These are phyloP conservation scores for Ivindomyrus marchei DNA, from an alignment of 2,113 vertebrate species.

Conservation along the genomic window DNA sequence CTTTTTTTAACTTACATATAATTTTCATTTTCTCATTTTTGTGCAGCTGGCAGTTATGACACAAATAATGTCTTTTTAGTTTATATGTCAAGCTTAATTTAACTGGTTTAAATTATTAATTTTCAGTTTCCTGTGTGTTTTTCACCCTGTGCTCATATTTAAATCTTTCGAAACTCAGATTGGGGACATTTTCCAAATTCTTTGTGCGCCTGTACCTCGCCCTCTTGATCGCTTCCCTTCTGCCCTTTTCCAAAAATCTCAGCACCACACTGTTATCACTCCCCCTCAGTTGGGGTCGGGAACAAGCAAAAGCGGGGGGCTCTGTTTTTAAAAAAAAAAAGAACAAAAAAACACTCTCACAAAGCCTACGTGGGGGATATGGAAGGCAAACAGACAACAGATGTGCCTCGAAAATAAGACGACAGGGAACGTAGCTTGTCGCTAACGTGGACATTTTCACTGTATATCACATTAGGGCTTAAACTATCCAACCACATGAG, in stretches of 20 bases:
- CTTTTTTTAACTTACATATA: not conserved
- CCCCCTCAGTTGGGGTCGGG: not conserved
- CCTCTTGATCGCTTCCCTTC: not conserved
- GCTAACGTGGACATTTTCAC: constrained; percentile 47
- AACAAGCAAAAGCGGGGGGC: constrained; percentile 14
- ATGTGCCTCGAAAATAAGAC: constrained; percentile 37
- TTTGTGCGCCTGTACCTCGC: not conserved
- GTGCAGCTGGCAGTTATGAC: not conserved
- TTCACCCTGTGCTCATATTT: not conserved
- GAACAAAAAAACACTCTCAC: not conserved
- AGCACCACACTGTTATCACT: not conserved
- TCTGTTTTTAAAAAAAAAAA: constrained; percentile 8
- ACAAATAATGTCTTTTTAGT: not conserved
- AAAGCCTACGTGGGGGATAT: constrained; percentile 33
- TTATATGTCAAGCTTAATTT: not conserved
- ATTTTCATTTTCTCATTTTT: not conserved
- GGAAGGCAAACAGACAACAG: constrained; percentile 19
- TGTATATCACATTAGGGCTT: constrained; percentile 27
- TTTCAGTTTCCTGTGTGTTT: not conserved
- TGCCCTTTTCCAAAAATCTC: not conserved
- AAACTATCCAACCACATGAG: constrained; percentile 34
- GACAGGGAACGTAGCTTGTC: constrained; percentile 42
- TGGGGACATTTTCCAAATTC: not conserved
- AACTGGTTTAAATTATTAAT: not conserved
- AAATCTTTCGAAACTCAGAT: not conserved